Evolutionary conservation across 2,888 invertebrate genomes (phyloP), one percentile per base, ranked within the genome.

Genomic region (Malthinus flaveolus): DNA sequence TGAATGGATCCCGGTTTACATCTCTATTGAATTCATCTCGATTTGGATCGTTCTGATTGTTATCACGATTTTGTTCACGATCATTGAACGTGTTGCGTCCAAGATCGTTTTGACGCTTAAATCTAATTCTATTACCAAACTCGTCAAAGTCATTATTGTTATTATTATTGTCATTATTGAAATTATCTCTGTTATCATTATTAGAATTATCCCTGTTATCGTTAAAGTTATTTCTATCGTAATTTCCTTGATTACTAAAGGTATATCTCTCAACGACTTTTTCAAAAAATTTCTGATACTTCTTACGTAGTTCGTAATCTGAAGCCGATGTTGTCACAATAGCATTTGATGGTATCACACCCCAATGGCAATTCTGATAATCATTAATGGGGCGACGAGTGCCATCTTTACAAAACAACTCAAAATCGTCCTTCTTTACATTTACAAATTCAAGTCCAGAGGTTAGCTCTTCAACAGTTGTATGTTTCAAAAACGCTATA

Each of bases 401-500:
- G 0, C 94, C 95, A 75, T 94, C 91, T 31, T 83, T 85, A 73
- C 95, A 95, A 1, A 95, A 78, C 52, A 95, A 75, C 75, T 95
- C 91, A 72, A 92, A 94, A 11, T 85, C 82, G 34, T 90, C 85
- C 35, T 85, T 84, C 1, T 83, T 82, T 1, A 90, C 76, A 7
- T 84, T 85, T 69, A 86, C 79, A 59, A 83, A 85, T 73, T 86
- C 84, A 31, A 77, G 76, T 56, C 83, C 82, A 4, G 80, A 75
- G 3, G 89, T 78, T 75, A 92, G 85, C 75, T 93, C 90, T 33
- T 83, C 80, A 12, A 94, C 87, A 0, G 93, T 92, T 0, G 89
- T 89, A 73, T 95, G 93, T 45, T 91, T 85, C 0, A 97, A 82
- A 75, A 97, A 97, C 0, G 97, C 97, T 11, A 97, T 85, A 47